phyloP scores from a whole-genome alignment of 1,140 invertebrate genomes.

The Theocolax elegans region DNA sequence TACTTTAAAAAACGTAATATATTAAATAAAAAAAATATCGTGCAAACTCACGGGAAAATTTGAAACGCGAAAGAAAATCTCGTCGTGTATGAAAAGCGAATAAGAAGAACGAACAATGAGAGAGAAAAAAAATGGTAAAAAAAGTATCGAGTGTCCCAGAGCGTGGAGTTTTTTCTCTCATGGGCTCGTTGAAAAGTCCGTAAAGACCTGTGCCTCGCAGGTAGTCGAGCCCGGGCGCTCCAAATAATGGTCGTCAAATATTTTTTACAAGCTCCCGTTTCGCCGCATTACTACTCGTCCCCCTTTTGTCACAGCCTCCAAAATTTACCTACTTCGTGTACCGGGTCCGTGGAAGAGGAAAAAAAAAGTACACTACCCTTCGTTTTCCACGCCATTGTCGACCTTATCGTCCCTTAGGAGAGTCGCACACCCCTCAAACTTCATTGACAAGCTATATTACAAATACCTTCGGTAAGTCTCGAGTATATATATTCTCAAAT shows the following conservation, averaged over 20 bases:
- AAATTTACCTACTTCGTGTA: slow-evolving; percentile 22
- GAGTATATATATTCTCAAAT: not conserved
- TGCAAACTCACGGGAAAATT: no score
- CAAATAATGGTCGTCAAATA: slow-evolving; percentile 23
- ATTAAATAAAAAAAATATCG: no score
- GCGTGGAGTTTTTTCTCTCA: not conserved
- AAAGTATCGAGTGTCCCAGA: slow-evolving; percentile 14
- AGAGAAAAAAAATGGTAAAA: not conserved
- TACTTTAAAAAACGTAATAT: no score
- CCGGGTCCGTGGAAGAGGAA: not conserved
- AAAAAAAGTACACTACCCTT: not conserved
- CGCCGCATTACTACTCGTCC: not conserved
- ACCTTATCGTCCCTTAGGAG: slow-evolving; percentile 11
- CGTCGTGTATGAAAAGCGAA: no score
- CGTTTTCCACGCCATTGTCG: not conserved
- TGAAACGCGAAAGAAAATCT: no score
- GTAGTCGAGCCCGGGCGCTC: not conserved
- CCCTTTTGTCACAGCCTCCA: not conserved
- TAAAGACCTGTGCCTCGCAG: slow-evolving; percentile 23
- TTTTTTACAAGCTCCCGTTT: slow-evolving; percentile 14
- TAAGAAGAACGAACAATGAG: no score
- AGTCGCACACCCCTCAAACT: not conserved
- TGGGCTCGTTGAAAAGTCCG: not conserved
- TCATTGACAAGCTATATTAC: slow-evolving; percentile 14
- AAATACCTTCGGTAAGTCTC: not conserved